Evolutionary conservation across 1,140 invertebrate genomes (phyloP), one percentile per base, ranked within the genome.

Genomic region (Achroia grisella): DNA sequence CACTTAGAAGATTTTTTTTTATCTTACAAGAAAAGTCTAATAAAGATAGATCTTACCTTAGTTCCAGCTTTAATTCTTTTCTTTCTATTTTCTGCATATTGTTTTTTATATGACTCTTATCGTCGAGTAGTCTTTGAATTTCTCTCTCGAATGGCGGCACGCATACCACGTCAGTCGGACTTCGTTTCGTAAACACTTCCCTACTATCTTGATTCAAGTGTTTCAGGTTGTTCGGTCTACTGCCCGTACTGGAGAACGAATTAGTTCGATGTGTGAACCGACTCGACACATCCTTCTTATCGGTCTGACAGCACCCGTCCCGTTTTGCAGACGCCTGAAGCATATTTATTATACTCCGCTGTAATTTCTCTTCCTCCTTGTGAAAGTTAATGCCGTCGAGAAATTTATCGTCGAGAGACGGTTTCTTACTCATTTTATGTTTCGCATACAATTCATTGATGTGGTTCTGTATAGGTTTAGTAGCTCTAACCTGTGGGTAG

Each of bases 91-190:
- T 90, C 5, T 86, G 84, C 11, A 89, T 87, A 64, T 87, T 89
- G 54, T 86, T 87, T 61, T 89, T 88, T 17, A 90, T 79, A 23
- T 91, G 69, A 74, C 90, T 90, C 66, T 91, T 90, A 61, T 92
- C 91, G 62, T 93, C 92, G 34, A 93, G 79, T 47, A 93, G 83
- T 71, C 91, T 91, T 77, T 93, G 91, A 50, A 93, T 91, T 66
- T 93, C 91, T 61, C 90, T 87, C 77, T 92, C 91, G 62, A 92
- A 92, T 4, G 91, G 91, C 32, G 88, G 89, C 33, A 86, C 78
- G 55, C 83, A 86, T 1, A 83, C 86, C 27, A 86, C 76, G 55
- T 86, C 86, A 1, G 73, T 67, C 0, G 86, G 84, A 61, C 84
- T 86, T 10, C 84, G 62, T 39, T 86, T 86, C 5, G 82, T 78